Base-by-base conservation (phyloP, 2,888 invertebrate genomes). In the Andrena dorsata region DNA sequence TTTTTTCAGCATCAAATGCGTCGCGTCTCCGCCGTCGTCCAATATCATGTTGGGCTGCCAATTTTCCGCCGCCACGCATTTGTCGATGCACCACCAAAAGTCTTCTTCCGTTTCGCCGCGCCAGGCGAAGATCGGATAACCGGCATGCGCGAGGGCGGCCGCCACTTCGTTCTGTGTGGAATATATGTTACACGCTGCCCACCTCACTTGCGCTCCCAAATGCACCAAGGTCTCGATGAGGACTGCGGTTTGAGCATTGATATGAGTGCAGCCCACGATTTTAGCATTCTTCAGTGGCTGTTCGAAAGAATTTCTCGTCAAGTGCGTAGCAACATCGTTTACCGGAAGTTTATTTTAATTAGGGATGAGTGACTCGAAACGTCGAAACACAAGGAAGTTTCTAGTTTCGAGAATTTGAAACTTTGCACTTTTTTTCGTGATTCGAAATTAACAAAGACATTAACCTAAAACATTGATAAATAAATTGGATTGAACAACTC, bases 21-120 rank as follows among this genome's bases (percentile, higher is more conserved):
- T 99, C 56, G 98, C 98, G 94, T 99, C 99, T 0, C 99, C 99
- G 0, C 99, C 99, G 93, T 99, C 99, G 92, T 99, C 99, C 84
- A 99, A 95, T 90, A 99, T 98, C 98, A 99, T 98, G 94, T 99
- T 99, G 4, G 99, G 99, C 92, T 98, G 98, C 99, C 99, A 99
- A 90, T 97, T 96, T 88, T 98, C 97, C 0, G 97, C 96, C 88
- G 98, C 98, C 2, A 99, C 97, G 94, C 99, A 98, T 92, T 97
- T 97, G 94, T 99, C 99, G 90, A 99, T 99, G 93, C 98, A 98
- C 99, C 99, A 99, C 99, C 99, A 99, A 94, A 99, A 99, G 91
- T 99, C 99, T 92, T 99, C 99, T 93, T 99, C 99, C 6, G 98
- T 98, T 94, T 99, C 98, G 0, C 98, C 98, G 74, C 98, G 97